phyloP scores from a whole-genome alignment of 2,888 invertebrate genomes.

The Odiellus spinosus region DNA sequence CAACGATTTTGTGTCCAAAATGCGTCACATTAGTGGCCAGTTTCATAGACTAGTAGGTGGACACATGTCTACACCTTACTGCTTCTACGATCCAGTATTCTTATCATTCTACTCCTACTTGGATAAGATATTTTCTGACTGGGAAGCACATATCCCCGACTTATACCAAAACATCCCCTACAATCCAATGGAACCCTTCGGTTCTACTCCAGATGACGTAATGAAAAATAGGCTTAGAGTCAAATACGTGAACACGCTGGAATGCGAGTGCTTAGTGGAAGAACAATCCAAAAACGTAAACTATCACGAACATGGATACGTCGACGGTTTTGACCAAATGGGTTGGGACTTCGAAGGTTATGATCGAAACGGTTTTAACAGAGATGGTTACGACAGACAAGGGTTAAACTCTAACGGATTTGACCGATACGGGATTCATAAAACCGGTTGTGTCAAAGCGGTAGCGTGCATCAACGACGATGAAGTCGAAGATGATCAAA shows the following conservation, averaged over 20 bases:
- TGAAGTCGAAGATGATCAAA: constrained; percentile 16
- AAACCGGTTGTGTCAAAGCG: constrained; percentile 23
- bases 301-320: constrained; percentile 24
- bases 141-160: constrained; percentile 24
- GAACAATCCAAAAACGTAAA: constrained; percentile 5
- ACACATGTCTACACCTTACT: constrained; percentile 25
- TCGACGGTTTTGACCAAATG: constrained; percentile 24
- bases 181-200: constrained; percentile 26
- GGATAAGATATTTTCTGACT: constrained; percentile 27
- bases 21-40: constrained; percentile 23
- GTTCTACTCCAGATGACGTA: constrained; percentile 26
- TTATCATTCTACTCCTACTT: constrained; percentile 27
- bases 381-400: constrained; percentile 26
- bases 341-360: constrained; percentile 26
- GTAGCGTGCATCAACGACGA: constrained; percentile 24
- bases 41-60: constrained; percentile 28
- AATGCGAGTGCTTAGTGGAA: constrained; percentile 10
- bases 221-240: constrained; percentile 26
- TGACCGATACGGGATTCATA: constrained; percentile 27
- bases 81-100: constrained; percentile 27
- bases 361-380: constrained; percentile 24
- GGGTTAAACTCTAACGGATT: constrained; percentile 27
- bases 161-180: constrained; percentile 23
- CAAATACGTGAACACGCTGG: constrained; percentile 23
- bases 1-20: constrained; percentile 23